Conservation (phyloP, 2,113 vertebrate genomes). For the Numida meleagris region DNA sequence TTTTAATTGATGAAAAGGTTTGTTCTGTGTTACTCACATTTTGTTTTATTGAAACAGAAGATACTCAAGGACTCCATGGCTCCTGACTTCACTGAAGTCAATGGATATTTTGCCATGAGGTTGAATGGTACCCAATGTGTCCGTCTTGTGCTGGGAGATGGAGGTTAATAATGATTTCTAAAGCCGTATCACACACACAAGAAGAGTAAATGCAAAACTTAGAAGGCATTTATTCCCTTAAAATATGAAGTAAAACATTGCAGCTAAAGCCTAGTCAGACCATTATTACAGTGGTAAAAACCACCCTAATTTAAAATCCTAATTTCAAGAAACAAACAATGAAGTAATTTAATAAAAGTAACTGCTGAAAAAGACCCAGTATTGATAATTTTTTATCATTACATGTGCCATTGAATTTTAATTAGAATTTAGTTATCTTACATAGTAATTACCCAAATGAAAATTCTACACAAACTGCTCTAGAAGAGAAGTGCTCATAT, state of each 20-base stretch:
- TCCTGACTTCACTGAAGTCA: background rate
- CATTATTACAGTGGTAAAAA: slow-evolving; percentile 1
- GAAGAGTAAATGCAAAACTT: background rate
- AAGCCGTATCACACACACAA: background rate
- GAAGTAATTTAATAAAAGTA: slow-evolving; percentile 56
- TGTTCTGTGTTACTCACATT: background rate
- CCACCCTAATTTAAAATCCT: slow-evolving; percentile 23
- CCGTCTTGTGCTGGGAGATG: background rate
- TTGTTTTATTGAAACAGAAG: background rate
- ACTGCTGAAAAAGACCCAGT: slow-evolving; percentile 35
- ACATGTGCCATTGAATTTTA: slow-evolving; percentile 69
- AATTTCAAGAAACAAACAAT: slow-evolving; percentile 58
- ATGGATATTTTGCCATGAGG: background rate
- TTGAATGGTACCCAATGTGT: background rate
- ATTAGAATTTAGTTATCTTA: slow-evolving; percentile 69
- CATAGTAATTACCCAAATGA: slow-evolving; percentile 67
- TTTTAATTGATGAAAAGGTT: background rate
- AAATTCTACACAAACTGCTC: slow-evolving; percentile 57
- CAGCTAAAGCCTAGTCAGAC: background rate
- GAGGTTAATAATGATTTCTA: background rate
- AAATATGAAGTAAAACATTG: background rate
- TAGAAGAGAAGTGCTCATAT: slow-evolving; percentile 57
- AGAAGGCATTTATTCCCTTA: background rate
- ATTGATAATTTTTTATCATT: slow-evolving; percentile 71
- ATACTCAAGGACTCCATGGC: background rate